Conservation (phyloP, 2,113 vertebrate genomes). For the Leptobrachium ailaonicum region DNA sequence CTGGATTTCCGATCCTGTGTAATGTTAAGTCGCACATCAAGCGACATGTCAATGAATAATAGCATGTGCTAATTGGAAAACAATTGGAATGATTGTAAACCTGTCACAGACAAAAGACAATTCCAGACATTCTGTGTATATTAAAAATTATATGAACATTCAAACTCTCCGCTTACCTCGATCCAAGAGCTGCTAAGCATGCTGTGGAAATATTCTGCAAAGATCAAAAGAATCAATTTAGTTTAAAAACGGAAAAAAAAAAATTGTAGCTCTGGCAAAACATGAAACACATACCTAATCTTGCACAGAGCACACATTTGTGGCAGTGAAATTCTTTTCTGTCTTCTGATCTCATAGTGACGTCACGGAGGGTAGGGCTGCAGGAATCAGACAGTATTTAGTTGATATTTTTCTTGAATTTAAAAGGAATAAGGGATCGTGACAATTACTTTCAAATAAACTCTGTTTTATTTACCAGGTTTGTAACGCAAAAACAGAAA, state of each 20-base stretch:
- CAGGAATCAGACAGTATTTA: conserved; percentile 32
- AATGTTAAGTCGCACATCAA: too few species aligned
- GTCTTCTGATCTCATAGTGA: conserved; percentile 90
- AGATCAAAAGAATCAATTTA: conserved; percentile 53
- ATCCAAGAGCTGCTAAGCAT: conserved; percentile 97
- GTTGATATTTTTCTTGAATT: background rate
- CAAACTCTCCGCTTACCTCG: conserved; percentile 75
- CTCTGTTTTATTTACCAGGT: too few species aligned
- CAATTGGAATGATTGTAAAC: too few species aligned
- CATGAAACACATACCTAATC: conserved; percentile 79
- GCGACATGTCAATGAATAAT: too few species aligned
- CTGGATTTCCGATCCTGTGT: too few species aligned
- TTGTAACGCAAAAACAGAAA: background rate
- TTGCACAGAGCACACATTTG: conserved; percentile 93
- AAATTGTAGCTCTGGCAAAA: conserved; percentile 24
- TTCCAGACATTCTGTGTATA: background rate
- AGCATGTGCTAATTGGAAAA: too few species aligned
- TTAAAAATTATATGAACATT: background rate
- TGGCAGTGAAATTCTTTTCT: conserved; percentile 93
- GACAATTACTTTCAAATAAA: background rate
- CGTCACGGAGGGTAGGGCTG: conserved; percentile 88
- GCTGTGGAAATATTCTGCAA: conserved; percentile 93
- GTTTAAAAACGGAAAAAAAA: conserved; percentile 39
- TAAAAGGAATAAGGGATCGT: background rate
- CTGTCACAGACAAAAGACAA: too few species aligned